These are phyloP conservation scores for Neolamprologus hecqui DNA, from an alignment of 2,113 vertebrate species.

Conservation along the genomic window DNA sequence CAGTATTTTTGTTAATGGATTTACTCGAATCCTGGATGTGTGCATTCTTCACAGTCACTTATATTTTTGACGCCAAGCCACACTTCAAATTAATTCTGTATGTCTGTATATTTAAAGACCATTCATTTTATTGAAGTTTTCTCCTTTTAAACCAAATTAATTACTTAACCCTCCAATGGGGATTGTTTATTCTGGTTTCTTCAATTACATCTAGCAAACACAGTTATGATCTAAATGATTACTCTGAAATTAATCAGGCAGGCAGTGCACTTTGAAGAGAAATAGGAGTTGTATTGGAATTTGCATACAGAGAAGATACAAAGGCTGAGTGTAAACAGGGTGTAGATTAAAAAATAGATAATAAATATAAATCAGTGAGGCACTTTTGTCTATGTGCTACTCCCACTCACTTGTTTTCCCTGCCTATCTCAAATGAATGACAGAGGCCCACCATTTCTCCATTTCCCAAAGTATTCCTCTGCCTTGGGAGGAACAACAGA, in stretches of 20 bases:
- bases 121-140: background rate
- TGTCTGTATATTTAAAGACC: background rate
- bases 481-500: slow-evolving; percentile 24
- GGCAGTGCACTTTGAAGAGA: background rate
- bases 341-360: background rate
- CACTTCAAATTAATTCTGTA: background rate
- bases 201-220: slow-evolving; percentile 4
- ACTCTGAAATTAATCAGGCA: background rate
- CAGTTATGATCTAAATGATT: background rate
- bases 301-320: background rate
- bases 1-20: background rate
- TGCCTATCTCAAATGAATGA: background rate
- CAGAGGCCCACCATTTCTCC: background rate
- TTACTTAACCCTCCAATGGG: background rate
- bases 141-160: background rate
- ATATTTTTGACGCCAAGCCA: background rate
- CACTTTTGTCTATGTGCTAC: background rate
- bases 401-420: background rate
- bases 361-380: slow-evolving; percentile 1
- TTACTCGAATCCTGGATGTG: background rate
- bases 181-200: background rate
- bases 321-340: background rate
- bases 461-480: background rate
- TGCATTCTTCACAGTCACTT: background rate
- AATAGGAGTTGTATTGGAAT: background rate